A percentile compares a stretch with the other conserved stretches of the same genome.
Evolutionary conservation across 2,113 vertebrate species (phyloP).

Genomic region (Phyllostomus hastatus): DNA sequence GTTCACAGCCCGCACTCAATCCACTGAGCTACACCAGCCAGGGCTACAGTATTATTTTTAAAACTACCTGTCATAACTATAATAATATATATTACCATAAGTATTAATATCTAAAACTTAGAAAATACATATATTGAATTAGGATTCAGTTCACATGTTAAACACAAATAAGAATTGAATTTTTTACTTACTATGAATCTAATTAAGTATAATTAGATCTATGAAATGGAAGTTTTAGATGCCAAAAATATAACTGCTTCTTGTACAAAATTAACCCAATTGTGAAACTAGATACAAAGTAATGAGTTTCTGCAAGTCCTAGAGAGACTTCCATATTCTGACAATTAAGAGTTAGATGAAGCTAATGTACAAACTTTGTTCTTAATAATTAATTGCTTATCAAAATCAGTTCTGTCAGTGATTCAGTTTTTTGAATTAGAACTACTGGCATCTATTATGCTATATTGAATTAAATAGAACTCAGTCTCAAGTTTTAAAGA

Average conservation of each 20-base stretch:
- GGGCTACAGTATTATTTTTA: not conserved
- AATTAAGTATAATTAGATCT: conserved; percentile 51
- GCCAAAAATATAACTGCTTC: not conserved
- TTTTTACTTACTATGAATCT: conserved; percentile 4
- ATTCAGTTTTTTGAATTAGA: not conserved
- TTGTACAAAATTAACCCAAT: not conserved
- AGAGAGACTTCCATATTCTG: not conserved
- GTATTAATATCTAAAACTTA: conserved; percentile 25
- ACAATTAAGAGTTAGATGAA: not conserved
- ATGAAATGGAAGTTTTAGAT: conserved; percentile 16
- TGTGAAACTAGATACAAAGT: conserved; percentile 1
- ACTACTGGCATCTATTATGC: not conserved
- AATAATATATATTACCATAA: not conserved
- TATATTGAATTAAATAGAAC: not conserved
- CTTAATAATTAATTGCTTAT: conserved; percentile 30
- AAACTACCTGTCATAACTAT: not conserved
- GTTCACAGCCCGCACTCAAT: too few species aligned
- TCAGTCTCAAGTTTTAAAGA: not conserved
- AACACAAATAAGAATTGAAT: conserved; percentile 21
- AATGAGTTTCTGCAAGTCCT: not conserved
- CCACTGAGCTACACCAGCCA: too few species aligned
- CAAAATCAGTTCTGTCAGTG: not conserved
- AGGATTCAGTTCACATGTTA: conserved; percentile 35
- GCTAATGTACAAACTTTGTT: not conserved
- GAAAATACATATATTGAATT: not conserved